Evolutionary conservation across 2,888 invertebrate genomes (phyloP).

Genomic region (Nomada goodeniana): DNA sequence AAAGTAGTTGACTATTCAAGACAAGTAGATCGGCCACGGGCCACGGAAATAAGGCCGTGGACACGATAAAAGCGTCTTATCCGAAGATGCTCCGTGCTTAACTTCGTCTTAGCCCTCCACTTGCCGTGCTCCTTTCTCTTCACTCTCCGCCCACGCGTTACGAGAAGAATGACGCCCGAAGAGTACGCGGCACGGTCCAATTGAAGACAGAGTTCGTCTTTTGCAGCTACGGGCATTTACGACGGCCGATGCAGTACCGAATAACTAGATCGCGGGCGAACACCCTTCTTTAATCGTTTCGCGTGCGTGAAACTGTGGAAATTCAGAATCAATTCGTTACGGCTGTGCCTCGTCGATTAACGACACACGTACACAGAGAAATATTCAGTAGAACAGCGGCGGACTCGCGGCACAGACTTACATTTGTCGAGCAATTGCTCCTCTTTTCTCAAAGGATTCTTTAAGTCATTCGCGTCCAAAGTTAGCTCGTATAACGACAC

Average conservation of each 20-base stretch:
- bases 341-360: not conserved
- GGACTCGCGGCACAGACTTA: too few relatives aligned
- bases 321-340: not conserved
- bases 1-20: slow-evolving; percentile 68
- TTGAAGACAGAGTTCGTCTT: slow-evolving; percentile 23
- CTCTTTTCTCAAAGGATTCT: not conserved
- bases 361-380: not conserved
- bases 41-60: slow-evolving; percentile 66
- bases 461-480: not conserved
- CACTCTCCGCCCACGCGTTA: slow-evolving; percentile 34
- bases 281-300: slow-evolving; percentile 16
- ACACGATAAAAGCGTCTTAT: slow-evolving; percentile 67
- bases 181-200: slow-evolving; percentile 51
- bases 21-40: slow-evolving; percentile 41
- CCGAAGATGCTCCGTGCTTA: slow-evolving; percentile 55
- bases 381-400: not conserved
- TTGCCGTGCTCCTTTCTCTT: slow-evolving; percentile 2
- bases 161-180: slow-evolving; percentile 54
- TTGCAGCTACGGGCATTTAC: too few relatives aligned
- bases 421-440: not conserved
- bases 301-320: too few relatives aligned
- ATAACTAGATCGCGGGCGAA: not conserved
- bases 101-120: slow-evolving; percentile 36
- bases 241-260: too few relatives aligned
- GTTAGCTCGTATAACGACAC: too few relatives aligned